Evolutionary conservation across 2,797 vertebrate genomes (phyloP).

Genomic region (Gouania willdenowi): DNA sequence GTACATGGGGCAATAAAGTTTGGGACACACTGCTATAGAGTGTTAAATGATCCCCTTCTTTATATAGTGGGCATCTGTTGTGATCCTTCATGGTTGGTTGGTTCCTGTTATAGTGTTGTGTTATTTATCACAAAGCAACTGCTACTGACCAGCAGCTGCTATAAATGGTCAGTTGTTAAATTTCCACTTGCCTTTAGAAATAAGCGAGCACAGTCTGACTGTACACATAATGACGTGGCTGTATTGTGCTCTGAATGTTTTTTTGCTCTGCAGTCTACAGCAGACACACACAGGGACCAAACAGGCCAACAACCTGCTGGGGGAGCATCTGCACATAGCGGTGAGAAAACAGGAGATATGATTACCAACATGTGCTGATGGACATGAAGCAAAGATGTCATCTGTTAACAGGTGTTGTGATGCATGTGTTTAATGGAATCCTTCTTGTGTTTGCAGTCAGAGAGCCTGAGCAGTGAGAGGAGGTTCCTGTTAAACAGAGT

Average conservation of each 20-base stretch:
- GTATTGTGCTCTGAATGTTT: not conserved
- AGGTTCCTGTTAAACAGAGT: constrained; percentile 63
- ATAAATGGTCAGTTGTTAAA: constrained; percentile 25
- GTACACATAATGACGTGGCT: not conserved
- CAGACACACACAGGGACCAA: constrained; percentile 67
- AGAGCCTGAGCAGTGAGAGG: constrained; percentile 66
- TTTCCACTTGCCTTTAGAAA: constrained; percentile 10
- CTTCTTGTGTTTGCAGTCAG: constrained; percentile 46
- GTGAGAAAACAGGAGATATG: constrained; percentile 48
- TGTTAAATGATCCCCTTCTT: too few species aligned
- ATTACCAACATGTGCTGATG: too few species aligned
- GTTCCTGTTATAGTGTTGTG: constrained; percentile 5
- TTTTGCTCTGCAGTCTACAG: constrained; percentile 59
- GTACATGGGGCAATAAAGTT: too few species aligned
- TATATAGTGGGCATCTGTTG: constrained; percentile 18
- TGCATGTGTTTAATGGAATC: not conserved
- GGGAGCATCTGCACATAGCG: constrained; percentile 68
- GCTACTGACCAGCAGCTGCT: constrained; percentile 8
- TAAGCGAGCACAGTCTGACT: not conserved
- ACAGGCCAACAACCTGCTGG: constrained; percentile 61
- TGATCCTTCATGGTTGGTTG: not conserved
- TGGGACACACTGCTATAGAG: too few species aligned
- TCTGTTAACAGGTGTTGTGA: too few species aligned
- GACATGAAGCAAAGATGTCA: not conserved
- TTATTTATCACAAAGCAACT: constrained; percentile 28